These are phyloP conservation scores for Helicoverpa assulta DNA, from an alignment of 2,888 invertebrate species.

Conservation along the genomic window DNA sequence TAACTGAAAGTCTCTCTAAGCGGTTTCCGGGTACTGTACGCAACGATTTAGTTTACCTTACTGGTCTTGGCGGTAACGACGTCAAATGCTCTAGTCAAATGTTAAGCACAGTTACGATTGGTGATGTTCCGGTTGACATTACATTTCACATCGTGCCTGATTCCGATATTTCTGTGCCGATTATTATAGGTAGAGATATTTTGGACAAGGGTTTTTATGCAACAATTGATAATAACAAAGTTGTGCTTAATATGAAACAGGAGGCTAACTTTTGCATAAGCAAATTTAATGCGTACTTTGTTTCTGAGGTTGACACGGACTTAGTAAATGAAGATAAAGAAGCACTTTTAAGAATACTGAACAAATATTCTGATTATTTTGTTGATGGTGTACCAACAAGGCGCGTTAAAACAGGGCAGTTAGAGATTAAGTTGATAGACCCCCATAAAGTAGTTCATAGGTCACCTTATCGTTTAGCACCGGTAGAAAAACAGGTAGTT, in stretches of 20 bases:
- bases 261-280: background rate
- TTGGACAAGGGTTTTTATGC: no score
- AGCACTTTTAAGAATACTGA: conserved; percentile 16
- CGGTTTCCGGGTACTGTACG: conserved; percentile 2
- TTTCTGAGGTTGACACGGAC: conserved; percentile 19
- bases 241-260: background rate
- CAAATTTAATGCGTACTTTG: background rate
- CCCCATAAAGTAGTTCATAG: conserved; percentile 47
- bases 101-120: background rate
- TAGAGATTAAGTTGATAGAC: conserved; percentile 48
- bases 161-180: background rate
- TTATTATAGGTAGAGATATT: conserved; percentile 23
- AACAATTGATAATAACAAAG: background rate
- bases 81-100: background rate
- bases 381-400: conserved; percentile 45
- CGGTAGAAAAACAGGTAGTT: conserved; percentile 52
- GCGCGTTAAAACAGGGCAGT: conserved; percentile 45
- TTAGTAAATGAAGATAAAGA: conserved; percentile 3
- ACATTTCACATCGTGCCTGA: conserved; percentile 26
- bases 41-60: conserved; percentile 5
- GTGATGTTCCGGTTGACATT: background rate
- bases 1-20: background rate
- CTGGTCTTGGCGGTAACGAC: conserved; percentile 3
- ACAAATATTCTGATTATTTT: conserved; percentile 40
- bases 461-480: conserved; percentile 51